Evolutionary conservation across 2,888 invertebrate genomes (phyloP).

Genomic region (Nomada flava): DNA sequence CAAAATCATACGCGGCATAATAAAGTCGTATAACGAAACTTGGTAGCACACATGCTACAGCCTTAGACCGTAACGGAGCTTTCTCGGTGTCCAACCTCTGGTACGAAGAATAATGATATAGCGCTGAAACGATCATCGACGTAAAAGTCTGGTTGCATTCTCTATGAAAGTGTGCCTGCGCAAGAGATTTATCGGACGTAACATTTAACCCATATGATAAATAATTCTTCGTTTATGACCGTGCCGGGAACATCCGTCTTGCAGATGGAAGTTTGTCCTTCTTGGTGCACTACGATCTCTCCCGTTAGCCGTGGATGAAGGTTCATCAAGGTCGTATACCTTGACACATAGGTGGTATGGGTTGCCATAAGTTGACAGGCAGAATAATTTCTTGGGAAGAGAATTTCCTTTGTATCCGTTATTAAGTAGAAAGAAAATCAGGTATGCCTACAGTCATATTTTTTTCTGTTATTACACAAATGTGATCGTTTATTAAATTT

Average conservation of each 20-base stretch:
- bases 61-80: constrained; percentile 62
- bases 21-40: constrained; percentile 15
- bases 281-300: constrained; percentile 44
- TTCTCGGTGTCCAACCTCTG: constrained; percentile 52
- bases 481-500: too few relatives aligned
- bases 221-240: constrained; percentile 56
- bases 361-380: constrained; percentile 20
- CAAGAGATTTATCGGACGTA: constrained; percentile 60
- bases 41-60: constrained; percentile 2
- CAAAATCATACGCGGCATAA: background rate
- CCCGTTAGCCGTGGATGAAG: constrained; percentile 43
- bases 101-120: constrained; percentile 63
- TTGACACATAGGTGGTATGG: constrained; percentile 9
- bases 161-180: constrained; percentile 58
- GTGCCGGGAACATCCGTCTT: constrained; percentile 43
- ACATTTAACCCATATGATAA: constrained; percentile 65
- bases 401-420: background rate
- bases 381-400: background rate
- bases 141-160: constrained; percentile 59
- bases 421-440: background rate
- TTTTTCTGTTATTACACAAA: background rate
- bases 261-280: constrained; percentile 36
- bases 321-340: constrained; percentile 50
- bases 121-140: constrained; percentile 60
- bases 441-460: too few relatives aligned